Conservation (phyloP, 1,140 invertebrate species). For the Hycleus cichorii region DNA sequence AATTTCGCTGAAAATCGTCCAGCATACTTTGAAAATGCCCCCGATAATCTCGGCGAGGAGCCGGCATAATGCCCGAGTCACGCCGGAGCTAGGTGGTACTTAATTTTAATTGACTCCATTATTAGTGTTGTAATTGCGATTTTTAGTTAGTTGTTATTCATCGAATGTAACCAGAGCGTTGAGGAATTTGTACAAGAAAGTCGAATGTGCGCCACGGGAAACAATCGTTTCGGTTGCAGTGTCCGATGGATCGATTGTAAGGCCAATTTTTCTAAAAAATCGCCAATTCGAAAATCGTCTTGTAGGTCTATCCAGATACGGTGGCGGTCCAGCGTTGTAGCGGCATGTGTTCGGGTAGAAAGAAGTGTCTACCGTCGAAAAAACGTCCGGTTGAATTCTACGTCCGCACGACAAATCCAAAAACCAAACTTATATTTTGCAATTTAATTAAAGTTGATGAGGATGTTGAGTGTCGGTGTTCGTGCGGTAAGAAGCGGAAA, state of each 20-base stretch:
- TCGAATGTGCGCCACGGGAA: slow-evolving; percentile 19
- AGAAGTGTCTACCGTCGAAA: slow-evolving; percentile 18
- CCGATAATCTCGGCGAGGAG: slow-evolving; percentile 1
- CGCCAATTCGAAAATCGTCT: slow-evolving; percentile 1
- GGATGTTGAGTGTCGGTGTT: slow-evolving; percentile 27
- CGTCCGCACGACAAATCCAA: slow-evolving; percentile 14
- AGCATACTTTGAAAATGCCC: slow-evolving; percentile 11
- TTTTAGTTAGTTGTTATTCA: slow-evolving; percentile 12
- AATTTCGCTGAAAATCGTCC: neutral
- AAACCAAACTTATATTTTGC: slow-evolving; percentile 18
- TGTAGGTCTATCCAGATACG: slow-evolving; percentile 43
- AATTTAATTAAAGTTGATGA: slow-evolving; percentile 20
- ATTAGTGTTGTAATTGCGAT: neutral
- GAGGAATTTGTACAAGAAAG: slow-evolving; percentile 9
- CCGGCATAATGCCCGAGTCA: neutral
- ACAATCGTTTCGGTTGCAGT: slow-evolving; percentile 14
- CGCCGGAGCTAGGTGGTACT: slow-evolving; percentile 11
- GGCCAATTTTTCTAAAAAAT: neutral
- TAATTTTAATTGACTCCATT: neutral
- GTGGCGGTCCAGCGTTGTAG: slow-evolving; percentile 45
- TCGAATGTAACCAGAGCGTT: slow-evolving; percentile 6
- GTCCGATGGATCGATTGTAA: slow-evolving; percentile 7
- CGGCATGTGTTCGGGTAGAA: slow-evolving; percentile 41
- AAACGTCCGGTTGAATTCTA: slow-evolving; percentile 17
- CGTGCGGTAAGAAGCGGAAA: slow-evolving; percentile 17